Evolutionary conservation across 2,888 invertebrate species (phyloP), one percentile per base, ranked within the genome.

Genomic region (Nomada ferruginata): DNA sequence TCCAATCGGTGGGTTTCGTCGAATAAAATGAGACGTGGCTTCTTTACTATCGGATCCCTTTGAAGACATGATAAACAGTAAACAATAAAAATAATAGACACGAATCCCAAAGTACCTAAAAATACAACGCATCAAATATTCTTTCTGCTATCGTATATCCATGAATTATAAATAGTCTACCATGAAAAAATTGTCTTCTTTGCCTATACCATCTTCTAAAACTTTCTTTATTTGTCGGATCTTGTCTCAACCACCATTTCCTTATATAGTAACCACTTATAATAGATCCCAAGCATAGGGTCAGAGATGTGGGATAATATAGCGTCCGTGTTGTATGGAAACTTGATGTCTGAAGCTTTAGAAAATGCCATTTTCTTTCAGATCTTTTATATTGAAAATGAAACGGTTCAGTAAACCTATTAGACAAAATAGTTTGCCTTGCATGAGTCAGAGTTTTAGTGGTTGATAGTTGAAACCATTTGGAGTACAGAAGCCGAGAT

Each of bases 1-100:
- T 92, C 87, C 53, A 88, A 85, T 69, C 94, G 92, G 86, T 95
- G 94, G 7, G 94, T 91, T 75, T 92, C 88, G 20, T 93, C 94
- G 78, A 95, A 94, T 9, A 94, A 92, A 36, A 95, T 93, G 83
- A 95, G 95, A 75, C 95, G 92, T 76, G 91, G 93, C 63, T 95
- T 92, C 15, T 94, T 93, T 2, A 95, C 95, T 59, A 95, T 84
- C 1, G 95, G 95, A 50, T 95, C 94, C 64, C 92, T 94, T 86
- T 95, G 93, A 15, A 95, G 75, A 87, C 95, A 95, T 11, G 90
- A 90, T 5, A 91, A 61, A 68, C 94, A 94, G 70, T 92, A 94
- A 44, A 89, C 5, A 55, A 89, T 65, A 26, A 90, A 29, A 42
- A 79, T 60, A 2, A 87, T 73, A 10, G 88, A 71, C 11, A 90